Evolutionary conservation across 2,888 invertebrate species (phyloP), one percentile per base, ranked within the genome.

Genomic region (Abrostola tripartita): DNA sequence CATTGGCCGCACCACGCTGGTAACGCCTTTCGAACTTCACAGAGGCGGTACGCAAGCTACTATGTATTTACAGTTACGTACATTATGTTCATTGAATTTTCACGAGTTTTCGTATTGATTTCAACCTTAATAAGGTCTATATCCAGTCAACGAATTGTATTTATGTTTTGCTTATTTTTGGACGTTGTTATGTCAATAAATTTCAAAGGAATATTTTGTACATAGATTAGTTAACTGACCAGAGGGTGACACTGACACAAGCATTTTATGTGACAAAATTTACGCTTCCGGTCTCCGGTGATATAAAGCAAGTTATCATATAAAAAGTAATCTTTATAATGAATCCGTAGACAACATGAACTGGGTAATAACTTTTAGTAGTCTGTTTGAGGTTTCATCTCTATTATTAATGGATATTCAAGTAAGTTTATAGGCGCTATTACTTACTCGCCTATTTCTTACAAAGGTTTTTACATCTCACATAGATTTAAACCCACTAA

Each of bases 21-120:
- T 74, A 77, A 78, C 88, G 87, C 87, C 88, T 87, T 85, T 84
- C 65, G 71, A 73, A 79, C 70, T 74, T 68, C 55, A 63, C 73
- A 76, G 76, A 87, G 87, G 87, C 86, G 87, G 82, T 81, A 74
- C 81, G 67, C 72, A 80, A 75, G 78, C 50, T 63, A 56, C 50
- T 50, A 69, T 64, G 38, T 69, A 35, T 68, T 67, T 65, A 74
- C 78, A 63, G 72, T 68, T 74, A 78, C 70, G 60, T 49, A 71
- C 53, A 68, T 76, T 74, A 72, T 68, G 50, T 68, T 64, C 64
- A 49, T 55, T 40, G 52, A 41, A 52, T 65, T 79, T 68, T 63
- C 64, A 63, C 63, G 54, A 52, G 71, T 71, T 71, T 67, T 69
- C 67, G 55, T 56, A 50, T 61, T 52, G 9, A 9, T 42, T 40